A percentile compares a stretch with the other conserved stretches of the same genome.
Conservation (phyloP, 1,140 invertebrate species). For the Ceratina calcarata region DNA sequence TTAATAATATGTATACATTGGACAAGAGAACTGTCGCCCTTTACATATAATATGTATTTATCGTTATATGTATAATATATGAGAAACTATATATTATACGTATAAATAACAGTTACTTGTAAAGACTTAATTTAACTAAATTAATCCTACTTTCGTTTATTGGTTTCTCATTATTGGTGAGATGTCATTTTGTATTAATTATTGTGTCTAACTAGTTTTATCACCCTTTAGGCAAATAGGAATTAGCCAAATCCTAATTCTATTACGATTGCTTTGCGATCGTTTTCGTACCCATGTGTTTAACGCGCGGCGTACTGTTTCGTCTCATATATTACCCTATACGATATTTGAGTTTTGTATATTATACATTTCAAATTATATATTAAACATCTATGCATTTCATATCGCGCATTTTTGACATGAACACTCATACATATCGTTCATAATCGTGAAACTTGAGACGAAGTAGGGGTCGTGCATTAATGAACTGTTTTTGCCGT, state of each 20-base stretch:
- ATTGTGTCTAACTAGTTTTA: constrained; percentile 74
- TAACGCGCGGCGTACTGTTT: constrained; percentile 53
- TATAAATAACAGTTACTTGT: constrained; percentile 61
- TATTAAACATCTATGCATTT: neutral
- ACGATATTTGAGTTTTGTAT: neutral
- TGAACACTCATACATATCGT: neutral
- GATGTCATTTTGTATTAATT: constrained; percentile 73
- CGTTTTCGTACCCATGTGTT: constrained; percentile 74
- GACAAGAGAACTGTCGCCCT: constrained; percentile 56
- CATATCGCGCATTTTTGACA: neutral
- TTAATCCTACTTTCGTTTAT: constrained; percentile 71
- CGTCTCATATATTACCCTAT: constrained; percentile 47
- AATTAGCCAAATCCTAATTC: constrained; percentile 74
- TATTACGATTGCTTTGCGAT: constrained; percentile 72
- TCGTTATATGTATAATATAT: constrained; percentile 18
- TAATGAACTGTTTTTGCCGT: constrained; percentile 35
- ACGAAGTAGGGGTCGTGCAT: constrained; percentile 38
- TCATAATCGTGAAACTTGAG: neutral
- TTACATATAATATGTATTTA: constrained; percentile 51
- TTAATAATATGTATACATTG: constrained; percentile 11
- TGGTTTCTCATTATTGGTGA: constrained; percentile 72
- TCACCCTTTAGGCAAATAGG: constrained; percentile 73
- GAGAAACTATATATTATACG: constrained; percentile 31
- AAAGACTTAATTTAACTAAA: constrained; percentile 64
- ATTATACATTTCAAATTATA: no score